Conservation (phyloP, 1,140 invertebrate species). For the Pectinophora gossypiella region DNA sequence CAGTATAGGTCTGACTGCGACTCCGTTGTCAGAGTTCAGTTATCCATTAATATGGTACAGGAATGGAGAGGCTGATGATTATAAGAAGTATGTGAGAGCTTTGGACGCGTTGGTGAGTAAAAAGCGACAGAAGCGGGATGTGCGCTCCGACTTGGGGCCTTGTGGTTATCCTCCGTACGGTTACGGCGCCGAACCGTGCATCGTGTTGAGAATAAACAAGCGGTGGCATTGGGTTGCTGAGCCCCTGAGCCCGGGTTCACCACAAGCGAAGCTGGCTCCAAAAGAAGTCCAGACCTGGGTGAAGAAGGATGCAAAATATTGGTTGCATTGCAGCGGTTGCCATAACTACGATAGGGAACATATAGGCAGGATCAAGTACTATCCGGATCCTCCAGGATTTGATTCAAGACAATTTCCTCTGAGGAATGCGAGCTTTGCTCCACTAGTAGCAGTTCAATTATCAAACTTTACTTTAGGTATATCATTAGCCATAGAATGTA, state of each 20-base stretch:
- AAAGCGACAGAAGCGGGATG: constrained; percentile 27
- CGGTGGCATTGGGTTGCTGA: constrained; percentile 41
- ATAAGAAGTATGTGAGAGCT: constrained; percentile 43
- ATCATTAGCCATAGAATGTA: constrained; percentile 50
- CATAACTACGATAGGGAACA: constrained; percentile 56
- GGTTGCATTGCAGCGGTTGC: constrained; percentile 46
- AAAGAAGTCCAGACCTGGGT: constrained; percentile 36
- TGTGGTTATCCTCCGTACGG: constrained; percentile 50
- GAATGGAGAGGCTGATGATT: constrained; percentile 25
- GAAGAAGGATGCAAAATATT: constrained; percentile 39
- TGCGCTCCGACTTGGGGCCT: constrained; percentile 36
- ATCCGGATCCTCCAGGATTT: constrained; percentile 57
- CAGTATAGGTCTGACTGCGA: constrained; percentile 48
- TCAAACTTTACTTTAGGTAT: constrained; percentile 49
- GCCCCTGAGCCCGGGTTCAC: constrained; percentile 28
- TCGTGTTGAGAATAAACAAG: constrained; percentile 57
- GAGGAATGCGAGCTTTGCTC: constrained; percentile 24
- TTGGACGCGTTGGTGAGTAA: constrained; percentile 31
- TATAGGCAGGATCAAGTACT: constrained; percentile 46
- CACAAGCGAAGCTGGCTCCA: constrained; percentile 25
- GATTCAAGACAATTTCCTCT: constrained; percentile 42
- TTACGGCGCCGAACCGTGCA: constrained; percentile 50
- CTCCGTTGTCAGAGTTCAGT: constrained; percentile 37
- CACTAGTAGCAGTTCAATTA: constrained; percentile 50
- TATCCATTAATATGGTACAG: constrained; percentile 52